phyloP scores from a whole-genome alignment of 2,797 vertebrate species.

The Mastacembelus armatus region DNA sequence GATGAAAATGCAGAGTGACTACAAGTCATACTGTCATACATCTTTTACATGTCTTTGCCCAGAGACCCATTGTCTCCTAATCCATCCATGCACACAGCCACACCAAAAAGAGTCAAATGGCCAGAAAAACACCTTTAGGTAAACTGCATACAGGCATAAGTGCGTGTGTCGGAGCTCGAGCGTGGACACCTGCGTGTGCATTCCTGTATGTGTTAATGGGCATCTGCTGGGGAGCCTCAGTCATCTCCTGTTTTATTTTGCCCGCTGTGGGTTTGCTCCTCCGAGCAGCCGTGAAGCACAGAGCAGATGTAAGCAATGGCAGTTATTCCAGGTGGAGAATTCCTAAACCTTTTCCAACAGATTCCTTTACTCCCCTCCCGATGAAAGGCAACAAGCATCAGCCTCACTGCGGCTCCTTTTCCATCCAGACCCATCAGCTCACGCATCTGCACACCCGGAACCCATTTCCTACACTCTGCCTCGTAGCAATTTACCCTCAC shows the following conservation, averaged over 20 bases:
- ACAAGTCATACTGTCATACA: too few species aligned
- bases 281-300: slow-evolving; percentile 22
- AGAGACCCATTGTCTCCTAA: too few species aligned
- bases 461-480: slow-evolving; percentile 73
- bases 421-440: slow-evolving; percentile 49
- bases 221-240: slow-evolving; percentile 42
- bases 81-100: slow-evolving; percentile 37
- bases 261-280: slow-evolving; percentile 26
- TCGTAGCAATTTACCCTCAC: slow-evolving; percentile 71
- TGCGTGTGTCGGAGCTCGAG: background rate
- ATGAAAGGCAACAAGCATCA: slow-evolving; percentile 59
- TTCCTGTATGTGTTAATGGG: slow-evolving; percentile 8
- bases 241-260: slow-evolving; percentile 66
- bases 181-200: slow-evolving; percentile 17
- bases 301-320: slow-evolving; percentile 43
- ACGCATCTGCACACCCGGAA: slow-evolving; percentile 60
- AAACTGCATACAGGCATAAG: slow-evolving; percentile 32
- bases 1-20: too few species aligned
- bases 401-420: slow-evolving; percentile 23
- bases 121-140: slow-evolving; percentile 43
- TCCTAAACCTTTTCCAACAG: slow-evolving; percentile 52
- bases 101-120: slow-evolving; percentile 65
- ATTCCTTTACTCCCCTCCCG: slow-evolving; percentile 44
- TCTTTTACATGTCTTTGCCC: too few species aligned
- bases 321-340: slow-evolving; percentile 66